Evolutionary conservation across 2,797 vertebrate species (phyloP), one percentile per base, ranked within the genome.

Genomic region (Morelia viridis): DNA sequence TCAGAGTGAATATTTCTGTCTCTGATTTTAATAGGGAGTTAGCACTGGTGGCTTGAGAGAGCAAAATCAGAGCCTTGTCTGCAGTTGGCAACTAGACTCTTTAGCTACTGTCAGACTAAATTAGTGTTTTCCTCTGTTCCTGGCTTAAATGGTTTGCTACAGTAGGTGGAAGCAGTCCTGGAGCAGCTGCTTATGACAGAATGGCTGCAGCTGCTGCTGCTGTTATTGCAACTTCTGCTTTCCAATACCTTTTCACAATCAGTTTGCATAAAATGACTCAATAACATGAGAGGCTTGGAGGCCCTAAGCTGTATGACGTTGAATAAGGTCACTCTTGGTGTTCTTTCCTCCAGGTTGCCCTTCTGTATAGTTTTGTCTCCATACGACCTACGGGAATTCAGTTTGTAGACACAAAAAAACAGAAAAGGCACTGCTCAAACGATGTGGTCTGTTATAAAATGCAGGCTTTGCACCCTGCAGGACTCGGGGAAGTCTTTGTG

Each of bases 71-170:
- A 87, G 89, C 17, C 35, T 53, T 41, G 35, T 58, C 76, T 87
- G 24, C 50, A 2, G 22, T 85, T 86, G 0, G 0, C 58, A 76
- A 15, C n/a, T 2, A 4, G 46, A 91, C 28, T 19, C 58, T 90
- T 90, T 90, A 62, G 41, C 13, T 10, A 86, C 64, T 80, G 83
- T 31, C 64, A 60, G 2, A 0, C 89, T 15, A 65, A 80, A 61
- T 84, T 57, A 8, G 1, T 12, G 5, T 88, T 68, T 87, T 5
- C 6, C 1, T 91, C 50, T 12, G 1, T 58, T 92, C 2, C n/a
- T 91, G 64, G 13, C 60, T 7, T 56, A 50, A 13, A 11, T 50
- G 0, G 0, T 11, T 0, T 64, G 41, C 0, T 0, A 28, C 22
- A 80, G 41, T 28, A 15, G 24, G 62, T 24, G 24, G 71, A 80